Conservation (phyloP, 2,888 invertebrate species). For the Zygogramma bicolorata region DNA sequence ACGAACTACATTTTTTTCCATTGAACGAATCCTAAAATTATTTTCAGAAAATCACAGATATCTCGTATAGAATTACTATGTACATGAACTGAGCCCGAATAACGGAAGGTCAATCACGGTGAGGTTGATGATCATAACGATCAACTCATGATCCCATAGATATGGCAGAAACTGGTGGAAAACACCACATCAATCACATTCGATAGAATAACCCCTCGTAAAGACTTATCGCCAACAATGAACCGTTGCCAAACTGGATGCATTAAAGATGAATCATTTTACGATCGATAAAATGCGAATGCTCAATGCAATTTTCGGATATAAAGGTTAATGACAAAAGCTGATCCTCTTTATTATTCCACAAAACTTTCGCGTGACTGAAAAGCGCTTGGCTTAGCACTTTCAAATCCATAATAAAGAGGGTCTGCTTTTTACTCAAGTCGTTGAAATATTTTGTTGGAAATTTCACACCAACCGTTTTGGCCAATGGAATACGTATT, state of each 20-base stretch:
- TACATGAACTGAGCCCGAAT: no score
- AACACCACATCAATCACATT: no score
- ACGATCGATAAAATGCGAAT: constrained; percentile 48
- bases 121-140: no score
- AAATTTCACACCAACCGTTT: no score
- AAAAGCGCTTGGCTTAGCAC: background rate
- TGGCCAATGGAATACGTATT: no score
- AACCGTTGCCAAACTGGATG: constrained; percentile 19
- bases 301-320: constrained; percentile 52
- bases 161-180: background rate
- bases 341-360: constrained; percentile 35
- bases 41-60: no score
- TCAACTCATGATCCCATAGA: background rate
- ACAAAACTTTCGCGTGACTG: background rate
- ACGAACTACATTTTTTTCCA: no score
- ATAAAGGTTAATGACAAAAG: constrained; percentile 45
- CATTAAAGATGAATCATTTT: constrained; percentile 38
- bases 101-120: no score
- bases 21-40: no score
- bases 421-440: background rate
- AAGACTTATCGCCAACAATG: constrained; percentile 16
- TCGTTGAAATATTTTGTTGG: background rate
- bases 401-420: background rate
- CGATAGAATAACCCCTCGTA: constrained; percentile 5
- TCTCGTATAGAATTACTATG: no score